Percentiles rank a stretch among this genome's conserved stretches.
These are phyloP conservation scores for Protonibea diacanthus DNA, from an alignment of 2,797 vertebrate genomes.

Conservation along the genomic window DNA sequence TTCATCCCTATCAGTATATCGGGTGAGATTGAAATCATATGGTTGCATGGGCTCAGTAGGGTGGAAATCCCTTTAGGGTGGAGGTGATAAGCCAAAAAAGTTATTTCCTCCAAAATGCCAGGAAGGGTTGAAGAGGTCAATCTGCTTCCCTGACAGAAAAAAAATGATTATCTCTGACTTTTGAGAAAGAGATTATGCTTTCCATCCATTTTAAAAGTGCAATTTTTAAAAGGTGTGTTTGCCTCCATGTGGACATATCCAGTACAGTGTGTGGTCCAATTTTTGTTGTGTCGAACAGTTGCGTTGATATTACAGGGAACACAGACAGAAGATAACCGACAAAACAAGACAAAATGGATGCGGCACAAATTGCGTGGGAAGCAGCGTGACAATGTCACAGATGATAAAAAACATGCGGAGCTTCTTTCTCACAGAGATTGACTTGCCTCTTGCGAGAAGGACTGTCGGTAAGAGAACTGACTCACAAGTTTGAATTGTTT, in stretches of 20 bases:
- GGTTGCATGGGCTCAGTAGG: constrained; percentile 38
- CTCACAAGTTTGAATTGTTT: not conserved
- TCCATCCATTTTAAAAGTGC: constrained; percentile 23
- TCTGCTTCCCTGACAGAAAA: constrained; percentile 32
- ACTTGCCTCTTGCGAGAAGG: constrained; percentile 5
- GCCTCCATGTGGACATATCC: constrained; percentile 4
- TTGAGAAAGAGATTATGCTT: constrained; percentile 28
- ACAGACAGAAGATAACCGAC: constrained; percentile 19
- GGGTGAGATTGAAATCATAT: constrained; percentile 63
- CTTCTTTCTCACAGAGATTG: constrained; percentile 17
- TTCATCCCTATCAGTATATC: constrained; percentile 52
- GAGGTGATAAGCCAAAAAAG: constrained; percentile 65
- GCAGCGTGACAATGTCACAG: not conserved
- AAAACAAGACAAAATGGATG: constrained; percentile 24
- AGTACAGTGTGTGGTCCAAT: not conserved
- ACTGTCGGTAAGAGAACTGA: not conserved
- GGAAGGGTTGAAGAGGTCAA: constrained; percentile 56
- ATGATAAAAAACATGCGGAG: constrained; percentile 17
- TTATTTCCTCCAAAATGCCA: constrained; percentile 61
- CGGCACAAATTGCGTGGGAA: constrained; percentile 32
- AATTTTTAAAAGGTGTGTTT: constrained; percentile 13
- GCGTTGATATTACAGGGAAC: constrained; percentile 12
- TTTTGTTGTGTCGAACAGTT: constrained; percentile 30
- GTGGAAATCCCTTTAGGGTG: constrained; percentile 55
- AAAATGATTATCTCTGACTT: constrained; percentile 38